Evolutionary conservation across 2,888 invertebrate genomes (phyloP), one percentile per base, ranked within the genome.

Genomic region (Lasiommata megera): DNA sequence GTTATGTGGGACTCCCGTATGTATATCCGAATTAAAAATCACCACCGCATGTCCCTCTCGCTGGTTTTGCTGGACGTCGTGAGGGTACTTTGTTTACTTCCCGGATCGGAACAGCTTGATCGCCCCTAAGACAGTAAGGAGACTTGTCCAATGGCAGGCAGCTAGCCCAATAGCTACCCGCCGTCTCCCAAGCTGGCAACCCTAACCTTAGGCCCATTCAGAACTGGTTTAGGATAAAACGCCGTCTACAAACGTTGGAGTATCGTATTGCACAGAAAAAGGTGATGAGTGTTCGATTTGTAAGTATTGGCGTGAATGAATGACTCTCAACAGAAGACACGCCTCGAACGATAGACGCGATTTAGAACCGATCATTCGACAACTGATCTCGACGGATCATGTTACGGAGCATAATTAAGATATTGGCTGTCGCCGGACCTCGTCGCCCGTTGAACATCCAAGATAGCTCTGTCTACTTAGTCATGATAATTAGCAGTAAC

Each of bases 251-350:
- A 86, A 84, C 82, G 82, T 80, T 83, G 73, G 82, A 77, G 82
- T 88, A 88, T 90, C 89, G 84, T 80, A 82, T 90, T 89, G 82
- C 89, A 81, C 72, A 70, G 70, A 72, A 83, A 88, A 88, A 86
- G 87, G 88, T 87, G 88, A 88, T 85, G 86, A 86, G 87, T 86
- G 80, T 74, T 71, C 69, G 70, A 69, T 73, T 78, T 77, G 75
- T 76, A 68, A 67, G 68, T 75, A 80, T 76, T 81, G 82, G 83
- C 82, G 77, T 80, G 73, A 83, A 88, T 80, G 73, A 79, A 88
- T 88, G 77, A 75, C 70, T 73, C 70, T 72, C 69, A 67, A 67
- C 63, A 65, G 60, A 69, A 71, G 72, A 80, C 79, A 77, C 68
- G 76, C 69, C 64, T 64, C 67, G 68, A 63, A 70, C 64, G 64